Evolutionary conservation across 2,113 vertebrate species (phyloP).

Genomic region (Marcusenius ussheri): DNA sequence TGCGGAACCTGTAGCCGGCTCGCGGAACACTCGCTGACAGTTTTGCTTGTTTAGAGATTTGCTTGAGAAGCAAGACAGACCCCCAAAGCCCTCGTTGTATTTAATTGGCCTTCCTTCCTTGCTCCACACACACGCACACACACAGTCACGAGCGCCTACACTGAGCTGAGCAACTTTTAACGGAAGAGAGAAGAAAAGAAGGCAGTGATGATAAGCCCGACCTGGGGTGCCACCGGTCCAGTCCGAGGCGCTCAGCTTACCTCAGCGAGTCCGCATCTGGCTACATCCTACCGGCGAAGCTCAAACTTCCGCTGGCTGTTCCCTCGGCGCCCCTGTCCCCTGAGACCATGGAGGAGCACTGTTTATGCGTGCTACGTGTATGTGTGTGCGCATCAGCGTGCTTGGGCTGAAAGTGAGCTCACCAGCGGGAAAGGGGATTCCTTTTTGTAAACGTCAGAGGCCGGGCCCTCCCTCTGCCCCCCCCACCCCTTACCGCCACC

Average conservation of each 20-base stretch:
- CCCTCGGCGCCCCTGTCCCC: neutral
- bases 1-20: neutral
- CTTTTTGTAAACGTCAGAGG: slow-evolving; percentile 24
- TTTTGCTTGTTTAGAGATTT: neutral
- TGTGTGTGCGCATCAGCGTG: neutral
- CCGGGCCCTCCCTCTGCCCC: slow-evolving; percentile 9
- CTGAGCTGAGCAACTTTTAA: neutral
- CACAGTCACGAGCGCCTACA: neutral
- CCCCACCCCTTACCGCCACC: neutral
- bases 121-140: neutral
- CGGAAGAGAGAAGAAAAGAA: neutral
- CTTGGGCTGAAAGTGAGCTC: neutral
- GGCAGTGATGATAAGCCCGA: neutral
- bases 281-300: neutral
- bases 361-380: neutral
- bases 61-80: neutral
- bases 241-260: neutral
- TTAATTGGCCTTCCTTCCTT: neutral
- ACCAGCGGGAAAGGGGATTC: slow-evolving; percentile 19
- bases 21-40: neutral
- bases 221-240: neutral
- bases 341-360: neutral
- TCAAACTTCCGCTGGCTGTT: neutral
- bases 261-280: neutral
- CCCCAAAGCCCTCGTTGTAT: neutral